Conservation (phyloP, 2,113 vertebrate genomes). For the Spea multiplicata region DNA sequence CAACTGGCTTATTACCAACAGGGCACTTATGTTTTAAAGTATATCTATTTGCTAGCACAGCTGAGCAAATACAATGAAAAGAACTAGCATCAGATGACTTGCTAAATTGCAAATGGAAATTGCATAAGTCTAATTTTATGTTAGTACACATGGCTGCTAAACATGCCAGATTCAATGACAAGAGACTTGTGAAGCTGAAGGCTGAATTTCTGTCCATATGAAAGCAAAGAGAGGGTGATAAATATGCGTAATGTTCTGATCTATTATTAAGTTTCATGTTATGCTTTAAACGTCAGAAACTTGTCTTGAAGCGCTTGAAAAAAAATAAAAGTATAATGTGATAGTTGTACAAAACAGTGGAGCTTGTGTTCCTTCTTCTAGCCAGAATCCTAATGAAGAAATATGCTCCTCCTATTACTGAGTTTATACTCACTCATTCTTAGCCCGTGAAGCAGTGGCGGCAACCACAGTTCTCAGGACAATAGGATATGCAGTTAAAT, state of each 20-base stretch:
- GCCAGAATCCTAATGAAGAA: background rate
- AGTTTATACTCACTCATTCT: background rate
- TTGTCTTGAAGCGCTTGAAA: background rate
- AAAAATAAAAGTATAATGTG: background rate
- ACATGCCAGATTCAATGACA: conserved; percentile 16
- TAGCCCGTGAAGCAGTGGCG: no score
- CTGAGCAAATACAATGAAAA: background rate
- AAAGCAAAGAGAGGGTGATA: background rate
- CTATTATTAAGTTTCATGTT: background rate
- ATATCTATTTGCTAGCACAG: background rate
- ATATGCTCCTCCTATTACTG: background rate
- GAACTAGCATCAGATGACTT: background rate
- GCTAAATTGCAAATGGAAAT: background rate
- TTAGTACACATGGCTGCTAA: conserved; percentile 5
- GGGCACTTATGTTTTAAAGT: conserved; percentile 17
- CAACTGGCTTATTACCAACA: no score
- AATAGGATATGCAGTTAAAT: no score
- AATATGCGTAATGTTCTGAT: background rate
- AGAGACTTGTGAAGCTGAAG: background rate
- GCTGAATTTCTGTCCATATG: background rate
- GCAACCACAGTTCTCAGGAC: no score
- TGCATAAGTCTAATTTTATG: background rate
- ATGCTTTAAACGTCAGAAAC: background rate
- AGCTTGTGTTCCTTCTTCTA: background rate
- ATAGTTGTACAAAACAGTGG: background rate